Conservation (phyloP, 2,797 vertebrate genomes). For the Rhinophrynus dorsalis region DNA sequence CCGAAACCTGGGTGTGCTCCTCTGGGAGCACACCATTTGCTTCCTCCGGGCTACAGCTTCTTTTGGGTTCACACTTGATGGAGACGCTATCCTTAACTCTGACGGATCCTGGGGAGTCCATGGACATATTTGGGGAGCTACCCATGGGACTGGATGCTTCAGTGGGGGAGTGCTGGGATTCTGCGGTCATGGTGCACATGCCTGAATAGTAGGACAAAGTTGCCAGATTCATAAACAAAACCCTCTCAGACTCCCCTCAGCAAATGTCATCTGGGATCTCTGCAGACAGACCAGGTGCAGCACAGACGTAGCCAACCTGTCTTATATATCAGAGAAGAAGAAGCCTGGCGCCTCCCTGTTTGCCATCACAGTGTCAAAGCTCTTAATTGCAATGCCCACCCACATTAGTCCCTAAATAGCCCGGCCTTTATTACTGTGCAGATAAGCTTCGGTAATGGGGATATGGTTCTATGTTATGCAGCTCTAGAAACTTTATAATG, state of each 20-base stretch:
- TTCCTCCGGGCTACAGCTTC: conserved; percentile 65
- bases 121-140: conserved; percentile 69
- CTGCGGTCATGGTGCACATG: conserved; percentile 86
- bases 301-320: conserved; percentile 19
- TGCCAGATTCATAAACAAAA: conserved; percentile 86
- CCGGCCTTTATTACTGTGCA: background rate
- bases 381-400: conserved; percentile 34
- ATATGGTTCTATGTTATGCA: no score
- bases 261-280: conserved; percentile 36
- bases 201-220: conserved; percentile 83
- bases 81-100: conserved; percentile 69
- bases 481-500: no score
- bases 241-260: conserved; percentile 33
- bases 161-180: conserved; percentile 74
- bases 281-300: conserved; percentile 37
- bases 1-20: conserved; percentile 66
- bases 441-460: background rate
- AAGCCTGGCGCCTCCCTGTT: conserved; percentile 49
- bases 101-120: conserved; percentile 70
- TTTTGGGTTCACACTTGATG: conserved; percentile 77
- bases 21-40: conserved; percentile 64
- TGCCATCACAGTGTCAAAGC: conserved; percentile 26
- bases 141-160: conserved; percentile 75
- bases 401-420: conserved; percentile 5
- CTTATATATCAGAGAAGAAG: conserved; percentile 55